Percentiles rank a stretch among this genome's conserved stretches.
Evolutionary conservation across 2,113 vertebrate genomes (phyloP).

Genomic region (Siphamia tubifer): DNA sequence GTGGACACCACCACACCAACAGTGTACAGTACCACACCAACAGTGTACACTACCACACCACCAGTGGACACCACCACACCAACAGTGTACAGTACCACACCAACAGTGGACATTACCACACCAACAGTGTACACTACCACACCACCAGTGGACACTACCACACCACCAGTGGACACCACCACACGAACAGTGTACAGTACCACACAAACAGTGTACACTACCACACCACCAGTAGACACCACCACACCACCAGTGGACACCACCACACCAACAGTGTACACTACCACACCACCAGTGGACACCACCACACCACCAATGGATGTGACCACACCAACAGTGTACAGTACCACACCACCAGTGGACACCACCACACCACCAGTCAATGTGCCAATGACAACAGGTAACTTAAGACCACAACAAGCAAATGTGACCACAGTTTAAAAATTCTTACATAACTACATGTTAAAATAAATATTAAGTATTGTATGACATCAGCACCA

Average conservation of each 20-base stretch:
- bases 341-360: background rate
- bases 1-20: no score
- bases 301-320: no score
- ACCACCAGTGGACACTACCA: background rate
- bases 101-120: background rate
- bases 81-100: background rate
- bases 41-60: no score
- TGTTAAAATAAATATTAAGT: no score
- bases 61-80: background rate
- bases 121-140: background rate
- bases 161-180: background rate
- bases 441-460: no score
- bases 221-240: no score
- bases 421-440: fast-evolving
- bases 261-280: background rate
- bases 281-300: no score
- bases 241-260: no score
- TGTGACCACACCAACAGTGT: no score
- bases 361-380: background rate
- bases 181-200: background rate
- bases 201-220: no score
- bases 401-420: background rate
- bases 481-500: no score
- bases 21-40: background rate
- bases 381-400: background rate